phyloP scores from a whole-genome alignment of 2,888 invertebrate species.

The Eupelmus urozonus region DNA sequence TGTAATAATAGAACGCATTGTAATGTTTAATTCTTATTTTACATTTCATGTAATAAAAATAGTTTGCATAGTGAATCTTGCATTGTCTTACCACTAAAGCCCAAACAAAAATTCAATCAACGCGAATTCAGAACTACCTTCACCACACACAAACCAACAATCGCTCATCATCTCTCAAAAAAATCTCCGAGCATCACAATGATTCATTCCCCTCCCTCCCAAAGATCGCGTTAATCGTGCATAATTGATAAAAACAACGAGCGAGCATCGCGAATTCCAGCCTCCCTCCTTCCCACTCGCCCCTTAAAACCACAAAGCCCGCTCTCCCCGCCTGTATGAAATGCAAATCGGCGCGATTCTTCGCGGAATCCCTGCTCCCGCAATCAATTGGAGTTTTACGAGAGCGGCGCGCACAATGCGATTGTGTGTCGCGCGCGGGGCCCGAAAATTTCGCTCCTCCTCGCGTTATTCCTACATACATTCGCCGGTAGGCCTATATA shows the following conservation, averaged over 20 bases:
- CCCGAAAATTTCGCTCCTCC: conserved; percentile 23
- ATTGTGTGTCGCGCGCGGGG: conserved; percentile 22
- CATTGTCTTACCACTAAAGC: no score
- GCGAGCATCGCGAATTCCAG: conserved; percentile 11
- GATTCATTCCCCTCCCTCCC: conserved; percentile 32
- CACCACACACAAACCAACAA: neutral
- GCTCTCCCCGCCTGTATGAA: no score
- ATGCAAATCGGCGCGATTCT: conserved; percentile 50
- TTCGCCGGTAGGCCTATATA: conserved; percentile 59
- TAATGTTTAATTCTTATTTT: no score
- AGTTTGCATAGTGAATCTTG: no score
- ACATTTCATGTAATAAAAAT: no score
- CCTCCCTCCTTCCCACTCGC: neutral
- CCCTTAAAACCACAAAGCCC: neutral
- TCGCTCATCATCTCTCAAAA: neutral
- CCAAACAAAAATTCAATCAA: no score
- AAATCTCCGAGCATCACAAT: conserved; percentile 3
- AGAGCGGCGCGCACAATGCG: conserved; percentile 23
- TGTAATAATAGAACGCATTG: no score
- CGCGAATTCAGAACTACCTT: no score
- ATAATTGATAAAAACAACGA: conserved; percentile 55
- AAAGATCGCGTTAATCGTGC: conserved; percentile 47
- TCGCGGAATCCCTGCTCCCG: conserved; percentile 31
- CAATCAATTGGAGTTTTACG: conserved; percentile 51
- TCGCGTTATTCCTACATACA: no score